Base-by-base conservation (phyloP, 2,797 vertebrate genomes). In the Pseudochromis fuscus region DNA sequence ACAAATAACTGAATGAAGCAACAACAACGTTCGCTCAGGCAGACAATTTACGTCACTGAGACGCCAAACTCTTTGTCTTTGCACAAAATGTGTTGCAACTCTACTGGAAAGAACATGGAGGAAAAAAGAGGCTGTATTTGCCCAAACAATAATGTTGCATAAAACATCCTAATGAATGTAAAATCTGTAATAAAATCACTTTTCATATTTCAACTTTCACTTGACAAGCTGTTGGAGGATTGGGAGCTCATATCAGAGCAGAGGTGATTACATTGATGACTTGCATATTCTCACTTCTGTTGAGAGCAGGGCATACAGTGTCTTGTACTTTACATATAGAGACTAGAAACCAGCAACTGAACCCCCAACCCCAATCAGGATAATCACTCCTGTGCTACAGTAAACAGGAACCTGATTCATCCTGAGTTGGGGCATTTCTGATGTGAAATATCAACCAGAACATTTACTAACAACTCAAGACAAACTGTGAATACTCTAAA, bases 1-100 rank as follows among this genome's bases (percentile, higher is more conserved):
- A 49, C 37, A 53, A 44, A 45, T 24, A 40, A 12, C 7, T 62
- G 38, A 62, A 64, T 16, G 58, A 66, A 53, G 58, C 62, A 67
- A 38, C 40, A 70, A 33, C 55, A 25, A 23, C 10, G 38, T n/a
- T 66, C 59, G 49, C 18, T 59, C 64, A 19, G 37, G 62, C 58
- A 48, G 61, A 67, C 40, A 37, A 24, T 59, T 74, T 21, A 57
- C 60, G 71, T 59, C 60, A 16, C 2, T 4, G 1, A 18, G 35
- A 38, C 21, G 44, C 60, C 6, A 44, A 25, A 53, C 27, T 35
- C 27, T 25, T 11, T 63, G 44, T 60, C 33, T 49, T 67, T 19
- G 18, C 59, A 21, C 11, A 28, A 7, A 25, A 37, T 16, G 60
- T n/a, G 12, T 50, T 60, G 30, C 18, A 70, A 7, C 57, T 51